Base-by-base conservation (phyloP, 1,140 invertebrate species). In the Habropoda laboriosa region DNA sequence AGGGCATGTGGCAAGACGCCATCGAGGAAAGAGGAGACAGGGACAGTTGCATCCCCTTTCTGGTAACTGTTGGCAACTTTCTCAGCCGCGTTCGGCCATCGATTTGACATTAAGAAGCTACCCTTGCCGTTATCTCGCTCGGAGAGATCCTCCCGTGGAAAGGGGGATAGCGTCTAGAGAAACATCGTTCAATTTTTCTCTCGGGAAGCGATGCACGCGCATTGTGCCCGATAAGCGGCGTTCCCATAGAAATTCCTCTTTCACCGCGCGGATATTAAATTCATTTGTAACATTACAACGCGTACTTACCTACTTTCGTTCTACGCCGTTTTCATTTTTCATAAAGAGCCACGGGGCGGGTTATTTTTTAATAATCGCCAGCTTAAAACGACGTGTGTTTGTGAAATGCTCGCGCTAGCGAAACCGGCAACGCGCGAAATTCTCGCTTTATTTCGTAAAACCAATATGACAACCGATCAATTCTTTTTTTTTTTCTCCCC, bases 101-200 rank as follows among this genome's bases (percentile, higher is more conserved):
- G 63, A 79, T 75, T 83, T 57, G 61, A 80, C 76, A 57, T 30
- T 66, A 79, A 58, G 63, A 32, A 83, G 13, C 32, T 66, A 61
- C 30, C 38, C 30, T 51, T 66, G 61, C 30, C 38, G 24, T 51
- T 67, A 49, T 64, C 67, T 35, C 53, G 3, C n/a, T n/a, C 0
- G 12, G 6, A 18, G 53, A 16, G 42, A 18, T 2, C 3, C 10
- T 72, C 12, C 7, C 3, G n/a, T 4, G 7, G n/a, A n/a, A n/a
- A 49, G 49, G 8, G 27, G 32, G 30, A 45, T 42, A 18, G 1
- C 2, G 40, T n/a, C 32, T 21, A 63, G 13, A 30, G 32, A 45
- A 53, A 2, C 3, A 16, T 66, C 21, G 38, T 53, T 51, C 27
- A 18, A 30, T 8, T 66, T 35, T 18, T n/a, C 42, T 40, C 27